phyloP scores from a whole-genome alignment of 1,140 invertebrate species.

The Aporrectodea caliginosa region DNA sequence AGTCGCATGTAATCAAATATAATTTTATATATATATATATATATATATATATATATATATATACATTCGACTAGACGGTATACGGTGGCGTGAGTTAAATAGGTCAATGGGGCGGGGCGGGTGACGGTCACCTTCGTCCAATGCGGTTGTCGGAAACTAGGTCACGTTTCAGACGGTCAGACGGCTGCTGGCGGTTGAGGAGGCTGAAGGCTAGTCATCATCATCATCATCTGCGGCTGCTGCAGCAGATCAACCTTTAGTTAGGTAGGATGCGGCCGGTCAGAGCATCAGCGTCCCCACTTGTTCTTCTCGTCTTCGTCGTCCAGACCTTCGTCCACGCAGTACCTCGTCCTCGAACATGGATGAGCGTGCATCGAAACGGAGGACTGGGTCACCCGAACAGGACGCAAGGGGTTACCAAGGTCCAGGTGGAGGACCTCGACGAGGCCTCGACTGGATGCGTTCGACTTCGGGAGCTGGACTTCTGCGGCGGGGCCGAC shows the following conservation, averaged over 20 bases:
- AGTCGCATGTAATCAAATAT: too few species aligned
- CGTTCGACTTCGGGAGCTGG: not conserved
- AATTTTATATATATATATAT: too few species aligned
- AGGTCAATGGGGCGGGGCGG: too few species aligned
- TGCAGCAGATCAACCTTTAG: not conserved
- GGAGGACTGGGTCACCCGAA: too few species aligned
- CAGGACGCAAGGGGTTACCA: not conserved
- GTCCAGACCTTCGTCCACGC: not conserved
- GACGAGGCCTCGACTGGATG: not conserved
- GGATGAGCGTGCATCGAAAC: not conserved
- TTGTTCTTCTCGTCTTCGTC: not conserved
- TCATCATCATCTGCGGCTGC: not conserved
- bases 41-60: too few species aligned
- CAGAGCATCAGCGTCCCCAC: not conserved
- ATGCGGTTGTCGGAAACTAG: too few species aligned
- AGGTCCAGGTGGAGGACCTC: not conserved
- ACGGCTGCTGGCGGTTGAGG: too few species aligned
- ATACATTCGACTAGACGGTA: too few species aligned
- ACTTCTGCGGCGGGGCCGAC: not conserved
- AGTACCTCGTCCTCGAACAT: not conserved
- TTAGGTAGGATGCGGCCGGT: not conserved
- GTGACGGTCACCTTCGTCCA: too few species aligned
- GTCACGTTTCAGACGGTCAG: too few species aligned
- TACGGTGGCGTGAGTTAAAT: too few species aligned
- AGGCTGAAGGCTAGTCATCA: too few species aligned